Percentiles rank a stretch among this genome's conserved stretches.
These are phyloP conservation scores for Gnathonemus longibarbis DNA, from an alignment of 2,113 vertebrate genomes.

Conservation along the genomic window DNA sequence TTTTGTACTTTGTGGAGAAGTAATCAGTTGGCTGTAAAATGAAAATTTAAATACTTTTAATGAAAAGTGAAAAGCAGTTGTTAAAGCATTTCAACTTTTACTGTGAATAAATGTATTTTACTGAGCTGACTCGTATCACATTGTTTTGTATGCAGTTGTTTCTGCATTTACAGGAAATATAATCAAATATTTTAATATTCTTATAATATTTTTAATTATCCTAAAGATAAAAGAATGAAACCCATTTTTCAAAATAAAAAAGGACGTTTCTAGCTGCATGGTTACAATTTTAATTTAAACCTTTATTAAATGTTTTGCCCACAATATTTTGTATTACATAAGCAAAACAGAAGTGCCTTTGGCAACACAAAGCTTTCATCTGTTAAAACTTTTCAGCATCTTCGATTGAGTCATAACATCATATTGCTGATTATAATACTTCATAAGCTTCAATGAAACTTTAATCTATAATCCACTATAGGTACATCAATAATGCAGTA, in stretches of 20 bases:
- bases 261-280: background rate
- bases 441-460: background rate
- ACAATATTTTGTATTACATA: background rate
- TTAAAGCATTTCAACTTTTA: conserved; percentile 47
- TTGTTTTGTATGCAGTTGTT: conserved; percentile 6
- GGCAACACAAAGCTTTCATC: background rate
- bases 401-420: background rate
- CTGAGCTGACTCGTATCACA: conserved; percentile 42
- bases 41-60: conserved; percentile 66
- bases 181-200: background rate
- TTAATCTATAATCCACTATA: background rate
- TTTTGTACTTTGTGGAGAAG: conserved; percentile 54
- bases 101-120: conserved; percentile 66
- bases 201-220: background rate
- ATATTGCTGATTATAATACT: background rate
- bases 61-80: conserved; percentile 54
- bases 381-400: background rate
- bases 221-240: background rate
- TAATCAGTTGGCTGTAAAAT: conserved; percentile 58
- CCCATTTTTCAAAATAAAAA: background rate
- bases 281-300: background rate
- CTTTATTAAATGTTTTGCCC: background rate
- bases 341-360: background rate
- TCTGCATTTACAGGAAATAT: background rate
- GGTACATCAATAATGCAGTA: background rate